A percentile compares a stretch with the other conserved stretches of the same genome.
Evolutionary conservation across 2,888 invertebrate species (phyloP).

Genomic region (Thelaira solivaga): DNA sequence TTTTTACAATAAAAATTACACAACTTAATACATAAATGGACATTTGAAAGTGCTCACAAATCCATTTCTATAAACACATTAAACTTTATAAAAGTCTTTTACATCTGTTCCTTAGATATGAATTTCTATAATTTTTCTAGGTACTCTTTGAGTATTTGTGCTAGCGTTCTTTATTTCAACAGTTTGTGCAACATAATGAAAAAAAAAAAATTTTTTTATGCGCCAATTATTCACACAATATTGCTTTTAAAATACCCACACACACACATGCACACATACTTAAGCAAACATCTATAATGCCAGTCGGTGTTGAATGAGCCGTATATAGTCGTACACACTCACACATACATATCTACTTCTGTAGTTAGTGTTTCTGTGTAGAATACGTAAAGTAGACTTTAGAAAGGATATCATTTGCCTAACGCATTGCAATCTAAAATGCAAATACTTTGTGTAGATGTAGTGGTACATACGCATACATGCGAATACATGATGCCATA

Average conservation of each 20-base stretch:
- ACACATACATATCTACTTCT: too few relatives aligned
- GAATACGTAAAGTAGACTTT: neutral
- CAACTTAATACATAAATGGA: conserved; percentile 17
- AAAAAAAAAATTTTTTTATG: conserved; percentile 54
- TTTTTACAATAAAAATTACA: conserved; percentile 29
- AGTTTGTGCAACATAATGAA: conserved; percentile 3
- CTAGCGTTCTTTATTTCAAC: neutral
- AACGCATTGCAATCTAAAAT: conserved; percentile 59
- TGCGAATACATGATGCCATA: neutral
- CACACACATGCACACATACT: neutral
- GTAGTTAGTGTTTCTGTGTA: neutral
- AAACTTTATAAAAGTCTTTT: conserved; percentile 23
- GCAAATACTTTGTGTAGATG: conserved; percentile 46
- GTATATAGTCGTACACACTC: too few relatives aligned
- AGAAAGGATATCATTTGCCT: conserved; percentile 51
- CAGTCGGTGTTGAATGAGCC: neutral
- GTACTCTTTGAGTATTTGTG: neutral
- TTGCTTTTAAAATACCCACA: conserved; percentile 39
- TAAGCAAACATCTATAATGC: too few relatives aligned
- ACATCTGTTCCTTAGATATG: conserved; percentile 43
- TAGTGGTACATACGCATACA: neutral
- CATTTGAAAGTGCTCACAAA: neutral
- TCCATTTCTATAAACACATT: neutral
- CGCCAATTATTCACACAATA: conserved; percentile 57
- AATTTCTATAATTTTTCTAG: conserved; percentile 1